Percentiles rank a stretch among this genome's conserved stretches.
Evolutionary conservation across 2,797 vertebrate genomes (phyloP).

Genomic region (Heliangelus exortis): DNA sequence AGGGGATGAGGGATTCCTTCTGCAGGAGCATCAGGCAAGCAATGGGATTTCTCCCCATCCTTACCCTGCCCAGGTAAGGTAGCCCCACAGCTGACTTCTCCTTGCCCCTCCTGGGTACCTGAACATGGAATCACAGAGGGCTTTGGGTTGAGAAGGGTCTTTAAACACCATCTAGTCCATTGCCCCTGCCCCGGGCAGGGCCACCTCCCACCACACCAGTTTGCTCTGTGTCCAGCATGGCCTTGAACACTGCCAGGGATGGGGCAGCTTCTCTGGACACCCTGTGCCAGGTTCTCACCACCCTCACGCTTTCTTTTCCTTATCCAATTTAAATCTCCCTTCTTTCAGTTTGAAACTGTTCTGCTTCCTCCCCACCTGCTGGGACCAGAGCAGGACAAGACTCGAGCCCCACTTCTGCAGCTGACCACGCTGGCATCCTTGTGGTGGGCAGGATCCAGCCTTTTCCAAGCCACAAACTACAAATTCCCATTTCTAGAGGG

Average conservation of each 20-base stretch:
- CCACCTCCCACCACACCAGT: accelerated
- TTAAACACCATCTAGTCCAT: background rate
- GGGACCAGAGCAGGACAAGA: background rate
- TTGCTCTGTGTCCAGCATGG: background rate
- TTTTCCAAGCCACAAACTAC: background rate
- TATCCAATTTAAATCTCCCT: background rate
- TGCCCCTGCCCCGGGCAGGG: background rate
- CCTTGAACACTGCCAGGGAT: background rate
- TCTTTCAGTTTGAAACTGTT: background rate
- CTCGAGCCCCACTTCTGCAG: accelerated
- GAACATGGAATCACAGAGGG: background rate
- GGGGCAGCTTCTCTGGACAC: background rate
- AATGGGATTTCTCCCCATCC: background rate
- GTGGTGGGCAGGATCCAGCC: background rate
- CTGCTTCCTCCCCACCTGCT: background rate
- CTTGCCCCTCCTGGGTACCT: background rate
- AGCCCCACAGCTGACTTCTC: background rate
- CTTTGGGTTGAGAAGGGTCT: background rate
- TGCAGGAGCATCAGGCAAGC: background rate
- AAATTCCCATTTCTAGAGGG: background rate
- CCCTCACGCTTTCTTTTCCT: background rate
- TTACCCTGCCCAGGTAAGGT: background rate
- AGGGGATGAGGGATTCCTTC: accelerated
- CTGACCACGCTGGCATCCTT: accelerated
- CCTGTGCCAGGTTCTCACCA: background rate